Evolutionary conservation across 2,888 invertebrate species (phyloP).

Genomic region (Lithosia quadra): DNA sequence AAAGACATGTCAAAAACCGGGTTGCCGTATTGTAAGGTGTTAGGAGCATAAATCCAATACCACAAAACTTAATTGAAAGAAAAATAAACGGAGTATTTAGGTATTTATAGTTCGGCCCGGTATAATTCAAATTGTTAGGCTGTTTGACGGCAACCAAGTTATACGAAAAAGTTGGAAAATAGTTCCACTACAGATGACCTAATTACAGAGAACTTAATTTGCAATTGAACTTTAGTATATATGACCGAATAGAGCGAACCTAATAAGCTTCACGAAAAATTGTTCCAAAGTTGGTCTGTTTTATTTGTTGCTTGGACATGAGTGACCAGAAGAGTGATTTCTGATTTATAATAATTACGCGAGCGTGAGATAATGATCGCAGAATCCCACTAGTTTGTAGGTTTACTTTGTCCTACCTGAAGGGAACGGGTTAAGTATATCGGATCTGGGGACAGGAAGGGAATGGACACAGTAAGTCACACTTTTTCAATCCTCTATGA

Average conservation of each 20-base stretch:
- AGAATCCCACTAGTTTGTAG: too few relatives aligned
- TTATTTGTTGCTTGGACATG: neutral
- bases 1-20: too few relatives aligned
- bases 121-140: neutral
- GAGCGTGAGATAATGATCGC: too few relatives aligned
- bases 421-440: too few relatives aligned
- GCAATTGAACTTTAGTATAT: neutral
- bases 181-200: neutral
- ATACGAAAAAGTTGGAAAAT: neutral
- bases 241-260: neutral
- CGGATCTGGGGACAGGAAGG: too few relatives aligned
- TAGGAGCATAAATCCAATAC: slow-evolving; percentile 4
- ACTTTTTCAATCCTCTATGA: too few relatives aligned
- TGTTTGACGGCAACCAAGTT: slow-evolving; percentile 6
- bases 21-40: slow-evolving; percentile 19
- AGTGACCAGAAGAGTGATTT: too few relatives aligned
- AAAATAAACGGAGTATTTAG: neutral
- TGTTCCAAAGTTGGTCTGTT: neutral
- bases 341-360: too few relatives aligned
- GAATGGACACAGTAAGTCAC: too few relatives aligned
- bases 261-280: neutral
- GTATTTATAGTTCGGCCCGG: neutral
- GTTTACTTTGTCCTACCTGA: too few relatives aligned
- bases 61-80: slow-evolving; percentile 2
- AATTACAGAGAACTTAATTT: neutral